phyloP scores from a whole-genome alignment of 2,113 vertebrate species.

The Pygathrix nemaeus region DNA sequence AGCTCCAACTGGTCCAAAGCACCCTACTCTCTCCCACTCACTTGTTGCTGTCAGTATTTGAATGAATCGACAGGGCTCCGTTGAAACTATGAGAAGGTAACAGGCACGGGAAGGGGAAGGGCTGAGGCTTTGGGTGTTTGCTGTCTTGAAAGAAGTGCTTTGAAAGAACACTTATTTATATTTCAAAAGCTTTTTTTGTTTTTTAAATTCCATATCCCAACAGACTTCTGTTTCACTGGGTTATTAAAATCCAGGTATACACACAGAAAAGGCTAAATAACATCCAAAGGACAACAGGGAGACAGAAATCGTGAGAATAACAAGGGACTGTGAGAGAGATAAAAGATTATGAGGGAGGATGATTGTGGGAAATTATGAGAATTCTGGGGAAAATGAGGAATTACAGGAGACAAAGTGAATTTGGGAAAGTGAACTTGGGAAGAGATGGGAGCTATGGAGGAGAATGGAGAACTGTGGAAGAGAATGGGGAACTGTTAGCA shows the following conservation, averaged over 20 bases:
- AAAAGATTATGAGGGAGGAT: not conserved
- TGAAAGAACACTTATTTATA: not conserved
- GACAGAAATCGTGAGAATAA: not conserved
- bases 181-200: too few species aligned
- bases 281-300: too few species aligned
- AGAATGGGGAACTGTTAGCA: too few species aligned
- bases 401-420: not conserved
- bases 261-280: not conserved
- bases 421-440: not conserved
- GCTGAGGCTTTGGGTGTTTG: not conserved
- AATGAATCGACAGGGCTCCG: too few species aligned
- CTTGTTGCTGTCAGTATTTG: not conserved
- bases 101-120: accelerated
- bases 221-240: not conserved
- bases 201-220: not conserved
- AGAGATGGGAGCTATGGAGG: not conserved
- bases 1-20: not conserved
- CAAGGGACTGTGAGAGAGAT: not conserved
- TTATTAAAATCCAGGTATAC: not conserved
- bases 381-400: not conserved
- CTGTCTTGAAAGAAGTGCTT: not conserved
- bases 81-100: not conserved
- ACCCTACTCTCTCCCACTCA: not conserved
- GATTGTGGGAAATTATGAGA: not conserved
- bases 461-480: not conserved